Evolutionary conservation across 37 sponge, comb jelly and placozoan species (phyloP), one percentile per base, ranked within the genome.

Genomic region (Geodia barretti): DNA sequence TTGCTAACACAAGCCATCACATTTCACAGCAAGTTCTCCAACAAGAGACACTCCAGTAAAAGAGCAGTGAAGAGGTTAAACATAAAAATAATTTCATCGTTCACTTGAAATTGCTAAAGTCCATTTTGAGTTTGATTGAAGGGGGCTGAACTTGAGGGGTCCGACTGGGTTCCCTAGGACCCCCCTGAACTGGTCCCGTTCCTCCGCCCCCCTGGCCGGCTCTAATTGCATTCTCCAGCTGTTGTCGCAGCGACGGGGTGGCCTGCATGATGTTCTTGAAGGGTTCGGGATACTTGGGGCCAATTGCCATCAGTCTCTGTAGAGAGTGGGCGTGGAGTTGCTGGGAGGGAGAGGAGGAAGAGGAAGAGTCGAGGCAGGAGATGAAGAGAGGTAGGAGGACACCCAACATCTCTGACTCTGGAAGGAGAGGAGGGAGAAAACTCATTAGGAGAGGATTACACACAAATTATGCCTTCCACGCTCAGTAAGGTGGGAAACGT

Each of bases 61-160:
- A n/a, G n/a, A n/a, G n/a, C n/a, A n/a, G n/a, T n/a, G n/a, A n/a
- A n/a, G n/a, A n/a, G n/a, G n/a, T n/a, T n/a, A n/a, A n/a, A n/a
- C n/a, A n/a, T n/a, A n/a, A n/a, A n/a, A n/a, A 8, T 42, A 60
- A 34, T 20, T 2, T 60, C 36, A 65, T 4, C 0, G 7, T 34
- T 78, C 60, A 92, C 64, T 86, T 86, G 42, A 94, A 94, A 60
- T 90, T 90, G 68, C 91, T 88, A 80, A 94, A 94, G 72, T 94
- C 87, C 88, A 87, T 91, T 81, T 87, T 94, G 58, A 94, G 86
- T 84, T 83, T 84, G 38, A 94, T 94, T 33, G 95, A 25, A 3
- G 95, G 95, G 9, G 37, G 60, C 33, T 61, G 75, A 7, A 31
- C 8, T 17, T 38, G 41, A 33, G 47, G 4, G 39, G 24, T 78